phyloP scores from a whole-genome alignment of 2,797 vertebrate genomes.

The Galago senegalensis region DNA sequence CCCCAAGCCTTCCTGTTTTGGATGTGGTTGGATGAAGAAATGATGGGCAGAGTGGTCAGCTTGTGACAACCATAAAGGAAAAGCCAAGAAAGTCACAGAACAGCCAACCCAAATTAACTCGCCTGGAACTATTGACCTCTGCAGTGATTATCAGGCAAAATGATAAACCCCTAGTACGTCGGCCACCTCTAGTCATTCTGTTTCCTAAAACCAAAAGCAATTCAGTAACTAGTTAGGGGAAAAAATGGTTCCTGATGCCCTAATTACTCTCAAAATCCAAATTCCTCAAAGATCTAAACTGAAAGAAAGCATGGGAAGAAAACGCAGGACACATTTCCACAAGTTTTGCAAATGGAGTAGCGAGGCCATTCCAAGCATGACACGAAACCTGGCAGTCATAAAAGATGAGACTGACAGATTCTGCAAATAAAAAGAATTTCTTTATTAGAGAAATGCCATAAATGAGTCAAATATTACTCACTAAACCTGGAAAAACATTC shows the following conservation, averaged over 20 bases:
- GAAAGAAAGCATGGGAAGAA: neutral
- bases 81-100: neutral
- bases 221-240: neutral
- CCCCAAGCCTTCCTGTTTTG: neutral
- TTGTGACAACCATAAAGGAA: too few relatives aligned
- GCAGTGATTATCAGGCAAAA: fast-evolving
- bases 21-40: fast-evolving
- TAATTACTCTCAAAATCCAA: neutral
- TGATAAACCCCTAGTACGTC: neutral
- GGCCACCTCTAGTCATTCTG: neutral
- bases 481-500: neutral
- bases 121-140: neutral
- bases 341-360: neutral
- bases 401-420: neutral
- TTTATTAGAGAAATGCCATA: neutral
- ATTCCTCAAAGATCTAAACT: neutral
- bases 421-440: neutral
- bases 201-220: neutral
- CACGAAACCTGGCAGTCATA: neutral
- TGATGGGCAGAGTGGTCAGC: too few relatives aligned
- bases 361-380: neutral
- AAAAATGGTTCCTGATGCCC: neutral
- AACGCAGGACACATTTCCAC: neutral
- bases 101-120: neutral
- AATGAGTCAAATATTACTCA: too few relatives aligned